Percentiles rank a stretch among this genome's conserved stretches.
phyloP scores from a whole-genome alignment of 2,888 invertebrate genomes.

The Boloria euphrosyne region DNA sequence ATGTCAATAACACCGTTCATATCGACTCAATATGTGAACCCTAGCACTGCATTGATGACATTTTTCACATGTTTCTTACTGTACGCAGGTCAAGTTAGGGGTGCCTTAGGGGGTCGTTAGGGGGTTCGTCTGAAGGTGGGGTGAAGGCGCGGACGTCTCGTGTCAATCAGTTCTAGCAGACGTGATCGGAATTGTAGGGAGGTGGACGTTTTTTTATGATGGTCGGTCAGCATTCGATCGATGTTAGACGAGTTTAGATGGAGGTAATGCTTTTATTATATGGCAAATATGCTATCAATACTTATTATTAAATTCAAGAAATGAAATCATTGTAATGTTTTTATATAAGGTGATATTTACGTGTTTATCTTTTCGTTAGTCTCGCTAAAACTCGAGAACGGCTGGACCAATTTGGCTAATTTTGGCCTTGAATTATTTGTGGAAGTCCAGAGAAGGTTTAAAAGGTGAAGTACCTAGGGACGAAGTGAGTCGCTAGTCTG shows the following conservation, averaged over 20 bases:
- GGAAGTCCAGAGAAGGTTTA: too few relatives aligned
- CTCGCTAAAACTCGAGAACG: too few relatives aligned
- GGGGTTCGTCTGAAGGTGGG: conserved; percentile 32
- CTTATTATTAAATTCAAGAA: too few relatives aligned
- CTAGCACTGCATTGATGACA: conserved; percentile 76
- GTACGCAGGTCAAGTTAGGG: conserved; percentile 69
- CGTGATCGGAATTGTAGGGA: conserved; percentile 74
- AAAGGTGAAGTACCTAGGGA: too few relatives aligned
- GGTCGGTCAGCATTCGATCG: conserved; percentile 43
- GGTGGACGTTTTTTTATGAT: conserved; percentile 64
- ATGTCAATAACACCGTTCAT: conserved; percentile 9
- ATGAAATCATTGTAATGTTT: too few relatives aligned
- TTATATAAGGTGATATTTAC: too few relatives aligned
- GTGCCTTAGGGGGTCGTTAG: conserved; percentile 37
- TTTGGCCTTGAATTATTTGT: too few relatives aligned
- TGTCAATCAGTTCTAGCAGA: conserved; percentile 79
- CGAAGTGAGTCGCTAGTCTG: too few relatives aligned
- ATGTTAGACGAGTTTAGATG: conserved; percentile 31
- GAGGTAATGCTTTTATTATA: conserved; percentile 14
- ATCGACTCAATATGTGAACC: conserved; percentile 44
- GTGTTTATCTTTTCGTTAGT: too few relatives aligned
- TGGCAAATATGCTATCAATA: too few relatives aligned
- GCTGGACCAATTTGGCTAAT: too few relatives aligned
- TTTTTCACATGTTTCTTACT: conserved; percentile 78
- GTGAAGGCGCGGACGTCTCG: conserved; percentile 75